Percentiles rank a stretch among this genome's conserved stretches.
phyloP scores from a whole-genome alignment of 2,888 invertebrate species.

The Harpagoxenus sublaevis region DNA sequence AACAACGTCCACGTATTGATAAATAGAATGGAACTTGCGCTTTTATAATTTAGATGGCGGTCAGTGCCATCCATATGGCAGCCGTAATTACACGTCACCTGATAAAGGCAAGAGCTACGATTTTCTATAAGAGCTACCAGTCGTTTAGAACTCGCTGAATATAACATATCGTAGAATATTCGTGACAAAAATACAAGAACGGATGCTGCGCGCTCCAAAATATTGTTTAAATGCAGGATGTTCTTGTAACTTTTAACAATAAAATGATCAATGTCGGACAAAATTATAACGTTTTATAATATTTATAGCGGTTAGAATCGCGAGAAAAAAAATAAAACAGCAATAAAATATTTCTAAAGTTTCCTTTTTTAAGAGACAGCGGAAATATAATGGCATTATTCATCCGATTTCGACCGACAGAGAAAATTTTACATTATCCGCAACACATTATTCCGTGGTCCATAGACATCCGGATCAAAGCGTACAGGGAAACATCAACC shows the following conservation, averaged over 20 bases:
- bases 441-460: slow-evolving; percentile 26
- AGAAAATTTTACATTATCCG: slow-evolving; percentile 58
- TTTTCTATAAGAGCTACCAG: not conserved
- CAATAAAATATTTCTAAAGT: not conserved
- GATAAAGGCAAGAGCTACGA: not conserved
- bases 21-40: not conserved
- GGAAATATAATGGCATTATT: not conserved
- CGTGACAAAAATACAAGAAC: not conserved
- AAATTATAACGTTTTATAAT: not conserved
- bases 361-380: not conserved
- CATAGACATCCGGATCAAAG: slow-evolving; percentile 53
- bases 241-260: not conserved
- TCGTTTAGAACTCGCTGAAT: not conserved
- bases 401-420: slow-evolving; percentile 20
- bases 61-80: not conserved
- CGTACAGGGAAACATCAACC: slow-evolving; percentile 42
- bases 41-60: slow-evolving; percentile 4
- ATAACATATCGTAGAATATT: not conserved
- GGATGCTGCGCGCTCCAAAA: not conserved
- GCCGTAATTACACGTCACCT: not conserved
- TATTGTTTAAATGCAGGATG: not conserved
- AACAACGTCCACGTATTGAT: slow-evolving; percentile 6
- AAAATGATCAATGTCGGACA: not conserved
- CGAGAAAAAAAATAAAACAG: not conserved
- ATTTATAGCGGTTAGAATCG: not conserved